Conservation (phyloP, 2,113 vertebrate genomes). For the Nycticryphes semicollaris region DNA sequence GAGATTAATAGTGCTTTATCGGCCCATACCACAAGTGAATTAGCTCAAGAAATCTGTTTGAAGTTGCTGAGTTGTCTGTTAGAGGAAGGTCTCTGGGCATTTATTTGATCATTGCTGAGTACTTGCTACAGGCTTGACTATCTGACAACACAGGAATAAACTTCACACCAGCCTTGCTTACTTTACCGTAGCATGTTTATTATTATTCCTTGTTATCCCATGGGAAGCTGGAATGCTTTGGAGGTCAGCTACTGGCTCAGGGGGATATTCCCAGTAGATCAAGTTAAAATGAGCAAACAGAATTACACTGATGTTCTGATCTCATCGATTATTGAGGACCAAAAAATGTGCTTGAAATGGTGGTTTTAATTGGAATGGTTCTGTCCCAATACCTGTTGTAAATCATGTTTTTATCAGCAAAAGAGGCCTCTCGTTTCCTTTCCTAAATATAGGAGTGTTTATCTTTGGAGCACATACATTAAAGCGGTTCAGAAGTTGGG, state of each 20-base stretch:
- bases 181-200: slow-evolving; percentile 64
- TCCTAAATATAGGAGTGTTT: not conserved
- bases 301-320: slow-evolving; percentile 42
- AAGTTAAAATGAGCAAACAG: slow-evolving; percentile 61
- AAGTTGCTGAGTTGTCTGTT: slow-evolving; percentile 73
- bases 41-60: slow-evolving; percentile 67
- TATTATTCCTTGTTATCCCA: slow-evolving; percentile 64
- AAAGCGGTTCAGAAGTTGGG: slow-evolving; percentile 24
- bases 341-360: slow-evolving; percentile 29
- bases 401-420: slow-evolving; percentile 33
- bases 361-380: slow-evolving; percentile 62
- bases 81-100: slow-evolving; percentile 62
- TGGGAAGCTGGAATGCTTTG: slow-evolving; percentile 48
- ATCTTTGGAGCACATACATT: slow-evolving; percentile 47
- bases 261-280: slow-evolving; percentile 58
- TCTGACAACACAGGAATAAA: slow-evolving; percentile 43
- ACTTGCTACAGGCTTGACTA: slow-evolving; percentile 39
- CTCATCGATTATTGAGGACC: slow-evolving; percentile 15
- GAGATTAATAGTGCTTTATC: slow-evolving; percentile 74
- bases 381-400: slow-evolving; percentile 5
- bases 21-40: slow-evolving; percentile 54
- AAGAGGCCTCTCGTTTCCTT: slow-evolving; percentile 52
- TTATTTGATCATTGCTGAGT: slow-evolving; percentile 69
- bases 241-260: slow-evolving; percentile 44
- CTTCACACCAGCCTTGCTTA: slow-evolving; percentile 31